Percentiles rank a stretch among this genome's conserved stretches.
Conservation (phyloP, 2,113 vertebrate species). For the Diphyllodes magnificus region DNA sequence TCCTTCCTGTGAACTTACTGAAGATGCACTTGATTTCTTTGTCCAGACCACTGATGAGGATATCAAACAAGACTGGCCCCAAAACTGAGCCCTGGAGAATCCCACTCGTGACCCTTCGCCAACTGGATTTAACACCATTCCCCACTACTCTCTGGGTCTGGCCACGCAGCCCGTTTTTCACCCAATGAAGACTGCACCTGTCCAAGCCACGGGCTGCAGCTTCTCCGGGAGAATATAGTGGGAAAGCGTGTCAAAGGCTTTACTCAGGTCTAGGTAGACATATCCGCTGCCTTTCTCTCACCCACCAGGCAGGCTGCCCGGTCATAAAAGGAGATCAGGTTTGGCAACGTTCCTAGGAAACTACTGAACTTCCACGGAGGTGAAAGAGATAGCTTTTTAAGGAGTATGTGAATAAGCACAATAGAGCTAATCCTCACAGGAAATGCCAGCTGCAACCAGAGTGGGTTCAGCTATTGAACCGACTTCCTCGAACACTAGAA, state of each 20-base stretch:
- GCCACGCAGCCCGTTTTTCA: not conserved
- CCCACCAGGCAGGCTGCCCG: fast-evolving
- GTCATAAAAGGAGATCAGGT: not conserved
- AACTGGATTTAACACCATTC: not conserved
- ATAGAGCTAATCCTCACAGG: not conserved
- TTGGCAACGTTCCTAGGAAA: not conserved
- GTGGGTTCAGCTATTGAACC: not conserved
- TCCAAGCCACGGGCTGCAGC: not conserved
- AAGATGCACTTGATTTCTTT: not conserved
- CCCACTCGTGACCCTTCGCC: not conserved
- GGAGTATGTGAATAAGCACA: not conserved
- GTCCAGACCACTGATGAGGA: not conserved
- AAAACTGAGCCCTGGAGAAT: not conserved
- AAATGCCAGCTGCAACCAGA: not conserved
- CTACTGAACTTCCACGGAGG: not conserved
- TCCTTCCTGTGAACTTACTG: not conserved
- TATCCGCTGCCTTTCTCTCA: not conserved
- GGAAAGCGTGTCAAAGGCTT: not conserved
- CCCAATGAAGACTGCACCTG: not conserved
- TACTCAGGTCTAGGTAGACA: not conserved
- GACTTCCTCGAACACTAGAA: not conserved
- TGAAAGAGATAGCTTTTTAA: not conserved
- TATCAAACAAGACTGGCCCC: not conserved
- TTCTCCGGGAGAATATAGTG: not conserved
- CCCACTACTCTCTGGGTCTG: not conserved